Percentiles rank a stretch among this genome's conserved stretches.
These are phyloP conservation scores for Cerceris ruficornis DNA, from an alignment of 2,888 invertebrate genomes.

Conservation along the genomic window DNA sequence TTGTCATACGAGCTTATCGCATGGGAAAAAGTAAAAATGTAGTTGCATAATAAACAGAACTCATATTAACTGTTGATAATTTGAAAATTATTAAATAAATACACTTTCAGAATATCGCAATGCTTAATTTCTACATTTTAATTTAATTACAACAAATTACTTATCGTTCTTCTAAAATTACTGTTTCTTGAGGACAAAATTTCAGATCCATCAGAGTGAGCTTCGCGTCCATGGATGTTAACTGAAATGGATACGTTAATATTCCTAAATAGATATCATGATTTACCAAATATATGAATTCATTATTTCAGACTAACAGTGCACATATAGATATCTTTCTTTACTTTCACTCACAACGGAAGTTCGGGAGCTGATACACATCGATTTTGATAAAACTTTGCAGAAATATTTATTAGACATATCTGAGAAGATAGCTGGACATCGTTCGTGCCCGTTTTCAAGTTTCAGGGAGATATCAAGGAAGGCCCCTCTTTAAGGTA, in stretches of 20 bases:
- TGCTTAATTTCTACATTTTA: slow-evolving; percentile 73
- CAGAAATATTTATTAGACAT: no score
- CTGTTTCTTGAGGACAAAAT: slow-evolving; percentile 96
- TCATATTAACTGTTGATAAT: slow-evolving; percentile 71
- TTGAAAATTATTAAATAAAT: slow-evolving; percentile 79
- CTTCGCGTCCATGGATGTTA: slow-evolving; percentile 89
- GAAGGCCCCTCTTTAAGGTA: no score
- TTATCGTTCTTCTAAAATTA: slow-evolving; percentile 97
- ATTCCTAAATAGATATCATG: not conserved
- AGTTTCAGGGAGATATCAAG: no score
- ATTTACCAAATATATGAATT: not conserved
- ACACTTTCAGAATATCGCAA: slow-evolving; percentile 78
- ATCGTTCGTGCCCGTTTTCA: no score
- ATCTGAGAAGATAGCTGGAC: no score
- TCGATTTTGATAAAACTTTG: no score
- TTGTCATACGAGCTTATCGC: slow-evolving; percentile 68
- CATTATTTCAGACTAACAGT: not conserved
- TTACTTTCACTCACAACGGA: slow-evolving; percentile 7
- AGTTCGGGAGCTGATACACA: no score
- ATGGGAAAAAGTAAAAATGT: slow-evolving; percentile 74
- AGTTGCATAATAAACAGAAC: slow-evolving; percentile 69
- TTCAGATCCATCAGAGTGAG: slow-evolving; percentile 92
- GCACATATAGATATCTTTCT: not conserved
- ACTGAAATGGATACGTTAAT: slow-evolving; percentile 82
- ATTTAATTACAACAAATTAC: slow-evolving; percentile 70